Evolutionary conservation across 1,140 invertebrate species (phyloP), one percentile per base, ranked within the genome.

Genomic region (Teleopsis dalmanni): DNA sequence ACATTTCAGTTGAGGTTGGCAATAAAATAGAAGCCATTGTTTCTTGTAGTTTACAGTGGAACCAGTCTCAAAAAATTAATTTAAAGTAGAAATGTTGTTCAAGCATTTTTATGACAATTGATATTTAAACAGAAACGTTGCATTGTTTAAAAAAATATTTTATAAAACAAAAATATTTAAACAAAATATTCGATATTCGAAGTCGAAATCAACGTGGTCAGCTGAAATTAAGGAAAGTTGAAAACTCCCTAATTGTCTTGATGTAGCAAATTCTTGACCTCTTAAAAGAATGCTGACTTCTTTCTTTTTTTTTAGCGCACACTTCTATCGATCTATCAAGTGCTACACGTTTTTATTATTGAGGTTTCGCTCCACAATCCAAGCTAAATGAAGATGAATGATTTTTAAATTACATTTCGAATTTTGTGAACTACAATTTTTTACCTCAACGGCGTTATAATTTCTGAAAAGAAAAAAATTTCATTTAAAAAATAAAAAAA

Each of bases 161-260:
- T 22, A n/a, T 14, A 9, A 11, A 33, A 5, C 11, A 34, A 35
- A 14, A 22, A 25, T n/a, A 27, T 4, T 14, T 7, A 19, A 46
- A 46, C 31, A 35, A 14, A 29, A 47, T 27, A 22, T 26, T 8
- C 25, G 8, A 33, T 4, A 14, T 35, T 19, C 18, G n/a, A 7
- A 14, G 18, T 9, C 7, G 35, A 18, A 41, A 41, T 4, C 5
- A 41, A 6, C 9, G 3, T 22, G 16, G n/a, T n/a, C 9, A n/a
- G n/a, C 33, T n/a, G 26, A 19, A 37, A 47, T 37, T 37, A 27
- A 36, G 45, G 45, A n/a, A n/a, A n/a, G n/a, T n/a, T n/a, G n/a
- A n/a, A n/a, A n/a, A n/a, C n/a, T n/a, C n/a, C n/a, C n/a, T 31
- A 34, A 4, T 34, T 4, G 31, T 34, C 13, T n/a, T n/a, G n/a